Base-by-base conservation (phyloP, 92 coral and sea anemone genomes). In the Zoanthus sansibaricus region DNA sequence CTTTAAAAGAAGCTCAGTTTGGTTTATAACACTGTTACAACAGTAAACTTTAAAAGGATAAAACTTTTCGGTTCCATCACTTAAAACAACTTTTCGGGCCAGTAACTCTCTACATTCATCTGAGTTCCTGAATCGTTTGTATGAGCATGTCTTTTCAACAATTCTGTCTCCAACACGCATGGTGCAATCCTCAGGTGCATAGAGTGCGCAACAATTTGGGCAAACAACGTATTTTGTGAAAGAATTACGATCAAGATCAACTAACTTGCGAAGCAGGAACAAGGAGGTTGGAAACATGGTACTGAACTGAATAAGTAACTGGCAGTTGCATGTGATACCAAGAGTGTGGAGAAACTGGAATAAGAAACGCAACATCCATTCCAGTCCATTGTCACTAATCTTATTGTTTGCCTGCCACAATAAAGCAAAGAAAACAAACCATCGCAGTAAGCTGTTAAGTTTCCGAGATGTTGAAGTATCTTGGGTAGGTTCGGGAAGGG, bases 301-400 rank as follows among this genome's bases (percentile, higher is more conserved):
- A 14, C 85, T 49, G 73, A 90, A n/a, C 54, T 88, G 84, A 47
- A 84, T 88, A 16, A 93, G 84, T 13, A 55, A 89, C 59, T 84
- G 89, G 82, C 88, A 82, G 68, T 88, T 86, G 76, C 86, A 80
- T 33, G 87, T 76, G 84, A 84, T 45, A 9, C 89, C 91, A 69
- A 91, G 13, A n/a, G 83, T 32, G 33, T 88, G 88, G 20, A 91
- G 72, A 66, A 91, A 88, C 83, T 91, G 90, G 64, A 79, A 88
- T 72, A 88, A 52, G 58, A 87, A 92, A 51, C 77, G 66, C 3
- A 91, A 76, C 77, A 91, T 14, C 92, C 94, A 91, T 58, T 88
- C 94, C 16, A 91, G 45, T n/a, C 94, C 94, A 91, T 82, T 88
- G 82, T 91, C 94, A 62, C 94, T 91, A 20, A 91, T 56, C 32